Conservation (phyloP, 1,140 invertebrate genomes). For the Daktulosphaira vitifoliae region DNA sequence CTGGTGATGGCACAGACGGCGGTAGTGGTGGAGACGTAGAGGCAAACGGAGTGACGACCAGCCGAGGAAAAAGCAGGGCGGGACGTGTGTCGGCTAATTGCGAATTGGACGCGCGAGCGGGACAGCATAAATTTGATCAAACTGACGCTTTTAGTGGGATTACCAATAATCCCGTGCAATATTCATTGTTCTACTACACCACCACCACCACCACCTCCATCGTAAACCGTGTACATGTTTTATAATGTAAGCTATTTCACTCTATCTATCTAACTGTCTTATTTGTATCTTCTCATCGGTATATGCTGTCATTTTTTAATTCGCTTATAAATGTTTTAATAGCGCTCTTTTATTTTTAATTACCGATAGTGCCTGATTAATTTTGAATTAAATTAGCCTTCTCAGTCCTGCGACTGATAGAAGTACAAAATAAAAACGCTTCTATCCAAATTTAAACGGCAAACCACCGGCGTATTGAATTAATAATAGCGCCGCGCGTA, state of each 20-base stretch:
- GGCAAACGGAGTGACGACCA: too few species aligned
- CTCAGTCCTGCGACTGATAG: background rate
- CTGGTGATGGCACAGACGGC: background rate
- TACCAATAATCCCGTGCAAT: constrained; percentile 32
- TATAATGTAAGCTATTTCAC: too few species aligned
- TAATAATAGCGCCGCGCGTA: too few species aligned
- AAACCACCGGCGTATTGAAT: too few species aligned
- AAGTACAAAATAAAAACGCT: background rate
- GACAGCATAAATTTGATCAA: constrained; percentile 33
- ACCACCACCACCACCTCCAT: too few species aligned
- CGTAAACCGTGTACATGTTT: too few species aligned
- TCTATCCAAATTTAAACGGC: too few species aligned
- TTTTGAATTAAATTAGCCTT: constrained; percentile 5
- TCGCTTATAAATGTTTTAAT: background rate
- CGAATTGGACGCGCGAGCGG: constrained; percentile 29
- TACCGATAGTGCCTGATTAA: constrained; percentile 3
- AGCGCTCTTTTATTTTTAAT: constrained; percentile 3
- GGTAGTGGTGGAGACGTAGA: background rate
- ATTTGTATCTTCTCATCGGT: background rate
- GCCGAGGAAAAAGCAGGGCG: too few species aligned
- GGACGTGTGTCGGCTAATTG: constrained; percentile 30
- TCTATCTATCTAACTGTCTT: background rate
- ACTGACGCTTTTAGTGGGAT: constrained; percentile 33
- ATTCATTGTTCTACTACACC: constrained; percentile 24
- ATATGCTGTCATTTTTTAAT: background rate